Percentiles rank a stretch among this genome's conserved stretches.
These are phyloP conservation scores for Alligator mississippiensis DNA, from an alignment of 2,113 vertebrate species.

Conservation along the genomic window DNA sequence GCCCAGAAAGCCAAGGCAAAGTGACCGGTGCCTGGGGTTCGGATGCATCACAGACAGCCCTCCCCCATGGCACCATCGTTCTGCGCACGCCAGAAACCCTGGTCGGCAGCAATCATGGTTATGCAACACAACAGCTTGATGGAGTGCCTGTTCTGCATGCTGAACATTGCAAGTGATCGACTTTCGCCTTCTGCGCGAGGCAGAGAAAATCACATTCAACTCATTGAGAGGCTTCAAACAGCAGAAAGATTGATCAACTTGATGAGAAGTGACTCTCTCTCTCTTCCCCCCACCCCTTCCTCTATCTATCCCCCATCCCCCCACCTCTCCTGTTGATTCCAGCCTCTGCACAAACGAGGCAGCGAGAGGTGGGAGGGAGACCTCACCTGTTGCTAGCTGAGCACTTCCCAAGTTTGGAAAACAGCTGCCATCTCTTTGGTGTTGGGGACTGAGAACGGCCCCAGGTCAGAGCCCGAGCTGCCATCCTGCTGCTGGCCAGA, in stretches of 20 bases:
- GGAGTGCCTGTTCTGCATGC: slow-evolving; percentile 45
- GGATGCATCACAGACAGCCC: neutral
- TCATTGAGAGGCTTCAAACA: slow-evolving; percentile 69
- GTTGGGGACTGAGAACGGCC: too few relatives aligned
- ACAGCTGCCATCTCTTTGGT: neutral
- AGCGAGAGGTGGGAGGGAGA: neutral
- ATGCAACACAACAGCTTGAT: slow-evolving; percentile 60
- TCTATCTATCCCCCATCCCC: neutral
- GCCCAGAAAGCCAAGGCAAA: accelerated
- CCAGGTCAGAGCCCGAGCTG: neutral
- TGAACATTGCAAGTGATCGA: slow-evolving; percentile 75
- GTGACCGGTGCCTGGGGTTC: neutral
- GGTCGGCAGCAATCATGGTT: slow-evolving; percentile 12
- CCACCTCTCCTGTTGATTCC: slow-evolving; percentile 6
- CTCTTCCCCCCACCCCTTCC: neutral
- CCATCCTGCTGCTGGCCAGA: neutral
- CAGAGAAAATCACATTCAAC: slow-evolving; percentile 74
- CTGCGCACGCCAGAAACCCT: neutral
- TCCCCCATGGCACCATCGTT: neutral
- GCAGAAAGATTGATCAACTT: slow-evolving; percentile 74
- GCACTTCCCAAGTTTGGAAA: neutral
- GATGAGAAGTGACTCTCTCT: slow-evolving; percentile 62
- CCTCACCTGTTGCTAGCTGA: neutral
- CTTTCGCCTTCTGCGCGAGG: slow-evolving; percentile 54
- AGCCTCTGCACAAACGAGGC: slow-evolving; percentile 29